Percentiles rank a stretch among this genome's conserved stretches.
phyloP scores from a whole-genome alignment of 1,140 invertebrate species.

The Drosophila neocordata region DNA sequence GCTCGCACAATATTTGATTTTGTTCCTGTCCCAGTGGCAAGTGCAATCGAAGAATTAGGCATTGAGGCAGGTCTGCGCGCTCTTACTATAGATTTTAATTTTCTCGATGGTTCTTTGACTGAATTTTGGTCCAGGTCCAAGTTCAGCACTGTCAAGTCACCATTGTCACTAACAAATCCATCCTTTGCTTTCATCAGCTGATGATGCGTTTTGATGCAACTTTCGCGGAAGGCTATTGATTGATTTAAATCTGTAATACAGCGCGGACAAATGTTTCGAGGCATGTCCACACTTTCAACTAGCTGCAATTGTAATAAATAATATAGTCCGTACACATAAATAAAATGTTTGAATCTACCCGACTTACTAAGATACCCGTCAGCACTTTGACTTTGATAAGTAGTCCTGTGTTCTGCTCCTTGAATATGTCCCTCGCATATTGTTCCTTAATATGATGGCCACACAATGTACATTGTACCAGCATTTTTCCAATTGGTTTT shows the following conservation, averaged over 20 bases:
- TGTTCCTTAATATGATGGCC: constrained; percentile 15
- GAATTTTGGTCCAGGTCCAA: too few relatives aligned
- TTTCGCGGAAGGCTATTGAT: constrained; percentile 35
- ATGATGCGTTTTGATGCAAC: constrained; percentile 31
- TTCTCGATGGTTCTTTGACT: background rate
- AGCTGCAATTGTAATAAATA: constrained; percentile 32
- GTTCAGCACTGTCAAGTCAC: background rate
- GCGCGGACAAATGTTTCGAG: constrained; percentile 43
- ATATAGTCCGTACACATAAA: background rate
- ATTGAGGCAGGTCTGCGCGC: background rate
- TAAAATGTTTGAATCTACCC: too few relatives aligned
- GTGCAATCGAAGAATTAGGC: background rate
- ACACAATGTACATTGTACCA: constrained; percentile 34
- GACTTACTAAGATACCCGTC: constrained; percentile 39
- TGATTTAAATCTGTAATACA: constrained; percentile 40
- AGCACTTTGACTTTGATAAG: constrained; percentile 32
- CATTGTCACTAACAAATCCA: background rate
- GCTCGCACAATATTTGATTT: constrained; percentile 3
- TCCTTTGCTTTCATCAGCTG: background rate
- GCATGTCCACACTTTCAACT: constrained; percentile 21
- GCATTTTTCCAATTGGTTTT: background rate
- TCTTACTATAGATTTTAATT: background rate
- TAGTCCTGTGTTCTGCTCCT: constrained; percentile 19
- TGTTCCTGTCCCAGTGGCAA: background rate
- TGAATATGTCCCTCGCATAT: constrained; percentile 34